Evolutionary conservation across 2,888 invertebrate species (phyloP), one percentile per base, ranked within the genome.

Genomic region (Amphipyra berbera): DNA sequence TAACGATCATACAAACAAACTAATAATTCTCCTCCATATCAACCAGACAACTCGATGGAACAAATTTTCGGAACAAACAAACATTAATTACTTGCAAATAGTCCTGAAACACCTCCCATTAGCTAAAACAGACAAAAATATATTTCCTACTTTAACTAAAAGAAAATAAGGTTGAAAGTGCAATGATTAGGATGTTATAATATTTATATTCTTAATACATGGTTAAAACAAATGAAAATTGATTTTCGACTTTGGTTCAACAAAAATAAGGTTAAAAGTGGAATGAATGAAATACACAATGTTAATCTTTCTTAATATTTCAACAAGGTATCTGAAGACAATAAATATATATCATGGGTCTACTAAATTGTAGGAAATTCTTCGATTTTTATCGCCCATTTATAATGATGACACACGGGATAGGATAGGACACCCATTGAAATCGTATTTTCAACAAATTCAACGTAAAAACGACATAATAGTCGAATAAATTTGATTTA

Each of bases 361-460:
- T 35, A 49, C 45, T 46, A 52, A 58, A 72, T 46, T 40, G 52
- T 41, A 13, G 9, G 9, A 35, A 53, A 35, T 47, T 59, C 48
- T 49, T 33, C 12, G 47, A 71, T 57, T 73, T 60, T 71, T 62
- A 71, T 73, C 48, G 45, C n/a, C 60, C 56, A 68, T 71, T 55
- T 14, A 10, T 59, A 44, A 33, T 13, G 0, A 12, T 56, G 60
- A 72, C 41, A 0, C 42, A 72, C 60, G 55, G 15, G 41, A 37
- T 33, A 21, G 35, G 8, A 46, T 13, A 13, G 15, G n/a, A 54
- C 35, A 58, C 9, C 30, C 10, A 59, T 42, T 47, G 35, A 50
- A 40, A 21, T 9, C 35, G 35, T 71, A 64, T 49, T 54, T 54
- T 54, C 15, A 42, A 30, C 38, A 46, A 54, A 68, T 47, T 58